Conservation (phyloP, 2,888 invertebrate species). For the Spatulosminthurus flaviceps region DNA sequence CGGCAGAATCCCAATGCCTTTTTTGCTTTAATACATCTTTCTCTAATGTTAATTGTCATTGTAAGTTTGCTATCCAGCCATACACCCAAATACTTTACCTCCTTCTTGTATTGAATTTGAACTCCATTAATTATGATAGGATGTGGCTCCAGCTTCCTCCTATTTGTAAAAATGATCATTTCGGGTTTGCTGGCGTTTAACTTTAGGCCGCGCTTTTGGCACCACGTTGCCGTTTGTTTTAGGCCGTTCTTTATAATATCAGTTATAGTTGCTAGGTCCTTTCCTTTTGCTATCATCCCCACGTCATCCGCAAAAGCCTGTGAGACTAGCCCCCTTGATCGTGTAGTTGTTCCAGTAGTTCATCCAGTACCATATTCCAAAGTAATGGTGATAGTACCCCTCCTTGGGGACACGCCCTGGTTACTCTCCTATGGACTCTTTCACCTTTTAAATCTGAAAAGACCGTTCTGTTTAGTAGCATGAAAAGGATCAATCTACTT, state of each 20-base stretch:
- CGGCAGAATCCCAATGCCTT: not conserved
- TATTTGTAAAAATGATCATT: not conserved
- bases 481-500: not conserved
- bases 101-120: not conserved
- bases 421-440: not conserved
- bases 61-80: not conserved
- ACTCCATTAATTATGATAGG: not conserved
- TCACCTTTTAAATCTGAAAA: no score
- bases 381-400: not conserved
- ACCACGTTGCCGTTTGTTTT: not conserved
- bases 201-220: not conserved
- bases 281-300: not conserved
- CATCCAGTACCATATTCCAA: not conserved
- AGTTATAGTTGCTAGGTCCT: not conserved
- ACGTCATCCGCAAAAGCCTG: slow-evolving; percentile 6
- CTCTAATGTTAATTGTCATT: not conserved
- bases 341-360: not conserved
- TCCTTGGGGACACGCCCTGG: not conserved
- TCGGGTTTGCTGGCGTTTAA: not conserved
- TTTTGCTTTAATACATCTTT: not conserved
- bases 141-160: not conserved
- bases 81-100: not conserved
- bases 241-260: not conserved
- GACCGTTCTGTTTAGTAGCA: not conserved
- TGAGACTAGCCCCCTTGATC: not conserved